A percentile compares a stretch with the other conserved stretches of the same genome.
phyloP scores from a whole-genome alignment of 2,888 invertebrate species.

The Calephelis perditalis region DNA sequence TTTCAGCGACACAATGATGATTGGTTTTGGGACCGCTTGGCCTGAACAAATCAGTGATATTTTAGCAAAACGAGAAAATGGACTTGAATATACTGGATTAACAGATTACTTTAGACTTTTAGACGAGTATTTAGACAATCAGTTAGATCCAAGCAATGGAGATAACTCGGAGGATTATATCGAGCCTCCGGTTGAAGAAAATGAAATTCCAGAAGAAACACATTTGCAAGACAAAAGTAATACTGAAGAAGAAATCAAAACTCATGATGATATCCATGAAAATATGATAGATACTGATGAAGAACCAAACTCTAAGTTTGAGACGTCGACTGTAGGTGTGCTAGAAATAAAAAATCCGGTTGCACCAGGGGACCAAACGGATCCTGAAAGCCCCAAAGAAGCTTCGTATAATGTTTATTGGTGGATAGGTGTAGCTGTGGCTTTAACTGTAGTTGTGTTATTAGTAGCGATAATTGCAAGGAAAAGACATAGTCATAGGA shows the following conservation, averaged over 20 bases:
- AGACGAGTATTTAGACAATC: slow-evolving; percentile 73
- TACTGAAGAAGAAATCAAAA: slow-evolving; percentile 26
- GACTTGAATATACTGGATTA: slow-evolving; percentile 67
- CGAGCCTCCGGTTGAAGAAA: slow-evolving; percentile 47
- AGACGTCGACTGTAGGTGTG: slow-evolving; percentile 68
- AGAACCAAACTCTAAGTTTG: slow-evolving; percentile 49
- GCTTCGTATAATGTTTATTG: slow-evolving; percentile 68
- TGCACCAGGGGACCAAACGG: slow-evolving; percentile 47
- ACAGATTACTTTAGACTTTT: slow-evolving; percentile 76
- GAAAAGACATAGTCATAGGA: slow-evolving; percentile 71
- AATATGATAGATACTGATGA: slow-evolving; percentile 57
- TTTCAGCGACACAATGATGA: slow-evolving; percentile 63
- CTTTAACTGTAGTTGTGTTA: slow-evolving; percentile 56
- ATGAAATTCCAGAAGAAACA: slow-evolving; percentile 51
- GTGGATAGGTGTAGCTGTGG: slow-evolving; percentile 73
- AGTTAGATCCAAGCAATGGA: slow-evolving; percentile 54
- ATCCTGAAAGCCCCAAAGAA: slow-evolving; percentile 47
- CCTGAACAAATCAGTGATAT: slow-evolving; percentile 68
- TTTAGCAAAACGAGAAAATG: slow-evolving; percentile 64
- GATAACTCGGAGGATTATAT: slow-evolving; percentile 51
- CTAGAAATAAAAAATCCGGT: slow-evolving; percentile 65
- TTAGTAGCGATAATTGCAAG: slow-evolving; percentile 65
- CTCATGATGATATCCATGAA: slow-evolving; percentile 38
- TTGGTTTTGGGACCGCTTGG: slow-evolving; percentile 65
- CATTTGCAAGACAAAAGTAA: slow-evolving; percentile 35